Evolutionary conservation across 2,113 vertebrate genomes (phyloP), one percentile per base, ranked within the genome.

Genomic region (Conger conger): DNA sequence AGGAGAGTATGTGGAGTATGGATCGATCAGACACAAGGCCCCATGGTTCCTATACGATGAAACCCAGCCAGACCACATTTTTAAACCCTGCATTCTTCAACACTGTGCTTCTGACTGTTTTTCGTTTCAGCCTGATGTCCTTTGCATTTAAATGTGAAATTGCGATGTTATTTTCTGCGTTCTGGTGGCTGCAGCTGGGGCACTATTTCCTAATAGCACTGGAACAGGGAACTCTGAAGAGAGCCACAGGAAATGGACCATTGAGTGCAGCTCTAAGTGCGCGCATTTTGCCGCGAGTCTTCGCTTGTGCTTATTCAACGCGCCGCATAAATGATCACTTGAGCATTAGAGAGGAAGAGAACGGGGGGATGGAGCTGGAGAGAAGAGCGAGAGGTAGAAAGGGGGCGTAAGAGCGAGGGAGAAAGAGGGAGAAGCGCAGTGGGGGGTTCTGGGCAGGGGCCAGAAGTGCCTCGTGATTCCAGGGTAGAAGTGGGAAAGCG

Each of bases 391-490:
- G 15, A 6, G 76, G 76, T 63, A 81, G 40, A 57, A 23, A 79
- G 50, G 38, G 80, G 30, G 73, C 30, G 40, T 30, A 76, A 68
- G 42, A 8, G 45, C 36, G 42, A 40, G 18, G 11, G 45, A 1
- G 45, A n/a, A 0, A 76, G 68, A 50, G 42, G 77, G 54, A 76
- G 33, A 17, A 50, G 83, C 53, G n/a, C 20, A 60, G 63, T 50
- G 60, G 76, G 87, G 54, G 85, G 4, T 36, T 77, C 27, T 84
- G 80, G 50, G 60, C 76, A 2, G 18, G 7, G 73, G 87, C 87
- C 87, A 83, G 85, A 50, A 60, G 81, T 3, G 53, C 77, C 76
- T 63, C 78, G 76, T 83, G 85, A 83, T 78, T 88, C 45, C 36
- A 60, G 42, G 78, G 36, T 63, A 40, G 73, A 18, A 20, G 73